A percentile compares a stretch with the other conserved stretches of the same genome.
Evolutionary conservation across 2,113 vertebrate genomes (phyloP).

Genomic region (Nerophis ophidion): DNA sequence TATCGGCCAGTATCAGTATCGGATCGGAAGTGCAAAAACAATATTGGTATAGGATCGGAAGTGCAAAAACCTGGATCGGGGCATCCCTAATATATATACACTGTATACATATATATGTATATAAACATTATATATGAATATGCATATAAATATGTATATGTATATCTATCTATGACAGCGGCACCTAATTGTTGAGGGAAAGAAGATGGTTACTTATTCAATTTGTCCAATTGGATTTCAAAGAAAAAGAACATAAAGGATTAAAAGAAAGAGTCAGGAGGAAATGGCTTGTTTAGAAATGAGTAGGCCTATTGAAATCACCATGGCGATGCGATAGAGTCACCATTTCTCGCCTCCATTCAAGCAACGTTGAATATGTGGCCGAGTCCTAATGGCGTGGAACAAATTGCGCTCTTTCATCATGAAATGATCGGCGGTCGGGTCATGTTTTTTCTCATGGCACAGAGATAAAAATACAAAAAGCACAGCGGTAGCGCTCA

Average conservation of each 20-base stretch:
- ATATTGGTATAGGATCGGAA: too few species aligned
- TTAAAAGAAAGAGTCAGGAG: conserved; percentile 5
- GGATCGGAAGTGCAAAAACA: too few species aligned
- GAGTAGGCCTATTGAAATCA: conserved; percentile 55
- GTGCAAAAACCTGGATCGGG: too few species aligned
- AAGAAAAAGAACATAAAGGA: background rate
- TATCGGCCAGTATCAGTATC: too few species aligned
- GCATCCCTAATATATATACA: too few species aligned
- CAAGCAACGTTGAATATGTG: conserved; percentile 49
- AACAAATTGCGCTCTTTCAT: conserved; percentile 48
- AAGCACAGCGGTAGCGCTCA: conserved; percentile 19
- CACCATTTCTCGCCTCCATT: conserved; percentile 32
- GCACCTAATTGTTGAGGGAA: conserved; percentile 40
- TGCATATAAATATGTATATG: too few species aligned
- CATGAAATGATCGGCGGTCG: conserved; percentile 42
- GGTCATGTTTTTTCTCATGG: conserved; percentile 27
- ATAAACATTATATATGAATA: too few species aligned
- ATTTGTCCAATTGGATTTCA: conserved; percentile 35
- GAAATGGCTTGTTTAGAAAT: conserved; percentile 35
- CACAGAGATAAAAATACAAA: conserved; percentile 17
- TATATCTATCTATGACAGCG: background rate
- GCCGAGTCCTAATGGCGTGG: conserved; percentile 34
- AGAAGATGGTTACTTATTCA: conserved; percentile 41
- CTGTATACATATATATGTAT: too few species aligned
- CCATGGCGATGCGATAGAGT: conserved; percentile 34